Conservation (phyloP, 2,797 vertebrate species). For the Poeciliopsis gracilis region DNA sequence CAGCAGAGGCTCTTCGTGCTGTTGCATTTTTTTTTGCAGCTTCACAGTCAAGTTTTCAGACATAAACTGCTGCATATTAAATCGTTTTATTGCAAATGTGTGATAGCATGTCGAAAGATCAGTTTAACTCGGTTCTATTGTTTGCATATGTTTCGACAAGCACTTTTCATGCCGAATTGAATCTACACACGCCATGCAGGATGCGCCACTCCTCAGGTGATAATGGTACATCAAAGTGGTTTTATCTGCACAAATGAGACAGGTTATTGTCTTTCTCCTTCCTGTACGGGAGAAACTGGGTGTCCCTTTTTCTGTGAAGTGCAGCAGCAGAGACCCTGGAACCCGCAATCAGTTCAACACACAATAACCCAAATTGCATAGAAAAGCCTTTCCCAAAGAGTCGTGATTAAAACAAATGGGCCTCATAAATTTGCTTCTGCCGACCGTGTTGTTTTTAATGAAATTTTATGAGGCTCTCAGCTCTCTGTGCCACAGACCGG, state of each 20-base stretch:
- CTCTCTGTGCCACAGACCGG: conserved; percentile 56
- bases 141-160: conserved; percentile 11
- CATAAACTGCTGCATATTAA: conserved; percentile 8
- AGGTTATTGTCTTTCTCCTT: conserved; percentile 39
- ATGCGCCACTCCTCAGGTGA: conserved; percentile 25
- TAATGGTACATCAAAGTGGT: conserved; percentile 39
- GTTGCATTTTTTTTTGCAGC: conserved; percentile 46
- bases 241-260: conserved; percentile 38
- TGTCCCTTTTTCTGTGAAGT: conserved; percentile 55
- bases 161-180: neutral
- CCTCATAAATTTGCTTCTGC: conserved; percentile 85
- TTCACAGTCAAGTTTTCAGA: conserved; percentile 36
- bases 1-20: conserved; percentile 49
- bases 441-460: conserved; percentile 93
- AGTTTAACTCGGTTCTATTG: conserved; percentile 8
- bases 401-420: conserved; percentile 88
- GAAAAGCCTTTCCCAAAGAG: conserved; percentile 81
- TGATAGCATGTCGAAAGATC: conserved; percentile 1
- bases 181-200: conserved; percentile 9
- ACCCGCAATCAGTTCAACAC: conserved; percentile 70
- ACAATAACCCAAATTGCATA: conserved; percentile 84
- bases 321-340: conserved; percentile 50
- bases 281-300: conserved; percentile 25
- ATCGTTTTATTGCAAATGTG: conserved; percentile 14
- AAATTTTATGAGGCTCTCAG: conserved; percentile 97